These are phyloP conservation scores for Ennomos fuscantarius DNA, from an alignment of 2,888 invertebrate species.

Conservation along the genomic window DNA sequence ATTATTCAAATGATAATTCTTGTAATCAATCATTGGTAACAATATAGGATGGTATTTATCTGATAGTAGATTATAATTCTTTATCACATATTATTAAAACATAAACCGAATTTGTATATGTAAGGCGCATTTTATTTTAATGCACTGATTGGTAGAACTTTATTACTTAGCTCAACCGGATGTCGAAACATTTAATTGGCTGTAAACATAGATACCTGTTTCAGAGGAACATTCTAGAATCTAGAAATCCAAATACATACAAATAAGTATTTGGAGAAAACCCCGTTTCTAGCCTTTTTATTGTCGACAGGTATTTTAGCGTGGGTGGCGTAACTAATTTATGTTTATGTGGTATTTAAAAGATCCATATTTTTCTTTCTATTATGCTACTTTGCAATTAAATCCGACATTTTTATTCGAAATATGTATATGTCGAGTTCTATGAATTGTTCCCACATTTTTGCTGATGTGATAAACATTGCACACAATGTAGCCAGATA, in stretches of 20 bases:
- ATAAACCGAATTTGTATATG: slow-evolving; percentile 6
- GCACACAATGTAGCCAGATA: slow-evolving; percentile 21
- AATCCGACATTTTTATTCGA: slow-evolving; percentile 24
- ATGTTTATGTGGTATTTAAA: slow-evolving; percentile 17
- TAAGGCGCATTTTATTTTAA: slow-evolving; percentile 14
- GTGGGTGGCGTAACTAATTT: slow-evolving; percentile 30
- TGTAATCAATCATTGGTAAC: slow-evolving; percentile 27
- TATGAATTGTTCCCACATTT: slow-evolving; percentile 26
- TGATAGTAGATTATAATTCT: slow-evolving; percentile 13
- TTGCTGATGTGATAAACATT: slow-evolving; percentile 21
- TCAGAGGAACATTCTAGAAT: slow-evolving; percentile 14
- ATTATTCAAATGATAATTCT: slow-evolving; percentile 5
- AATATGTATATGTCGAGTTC: slow-evolving; percentile 17
- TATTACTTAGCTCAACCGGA: slow-evolving; percentile 13
- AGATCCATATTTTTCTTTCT: slow-evolving; percentile 19
- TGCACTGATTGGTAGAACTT: slow-evolving; percentile 6
- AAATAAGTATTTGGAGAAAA: slow-evolving; percentile 22
- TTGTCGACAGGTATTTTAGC: slow-evolving; percentile 19
- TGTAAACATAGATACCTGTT: slow-evolving; percentile 26
- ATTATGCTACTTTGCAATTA: slow-evolving; percentile 11
- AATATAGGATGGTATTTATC: slow-evolving; percentile 19
- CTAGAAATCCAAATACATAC: slow-evolving; percentile 2
- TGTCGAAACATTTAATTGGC: slow-evolving; percentile 22
- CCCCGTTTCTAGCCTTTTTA: slow-evolving; percentile 18
- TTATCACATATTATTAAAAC: slow-evolving; percentile 8